Evolutionary conservation across 2,888 invertebrate species (phyloP).

Genomic region (Blera fallax): DNA sequence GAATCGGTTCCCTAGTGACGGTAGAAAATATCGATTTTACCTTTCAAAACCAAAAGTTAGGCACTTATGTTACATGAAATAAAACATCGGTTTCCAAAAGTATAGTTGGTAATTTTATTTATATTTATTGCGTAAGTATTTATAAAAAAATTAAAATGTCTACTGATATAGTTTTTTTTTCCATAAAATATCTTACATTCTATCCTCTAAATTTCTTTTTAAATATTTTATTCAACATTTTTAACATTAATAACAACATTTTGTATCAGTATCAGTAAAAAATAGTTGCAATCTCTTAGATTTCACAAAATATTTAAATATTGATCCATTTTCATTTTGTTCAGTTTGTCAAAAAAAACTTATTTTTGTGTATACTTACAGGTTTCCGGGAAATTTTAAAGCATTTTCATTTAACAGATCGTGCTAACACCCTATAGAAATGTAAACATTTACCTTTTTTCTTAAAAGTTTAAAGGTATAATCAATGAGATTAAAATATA

Average conservation of each 20-base stretch:
- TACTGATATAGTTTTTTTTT: slow-evolving; percentile 30
- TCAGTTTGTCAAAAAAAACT: not conserved
- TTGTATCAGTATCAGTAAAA: slow-evolving; percentile 50
- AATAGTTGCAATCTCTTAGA: slow-evolving; percentile 39
- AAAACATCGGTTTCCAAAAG: not conserved
- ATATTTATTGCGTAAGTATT: slow-evolving; percentile 20
- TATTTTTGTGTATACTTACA: slow-evolving; percentile 21
- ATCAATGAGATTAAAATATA: not conserved
- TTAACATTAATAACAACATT: slow-evolving; percentile 23
- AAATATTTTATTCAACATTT: not conserved
- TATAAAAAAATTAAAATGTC: slow-evolving; percentile 40
- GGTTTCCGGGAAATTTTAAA: slow-evolving; percentile 22
- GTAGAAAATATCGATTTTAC: too few relatives aligned
- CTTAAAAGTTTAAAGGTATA: not conserved
- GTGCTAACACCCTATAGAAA: not conserved
- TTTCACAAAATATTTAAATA: slow-evolving; percentile 31
- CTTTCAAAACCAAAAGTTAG: too few relatives aligned
- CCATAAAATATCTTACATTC: slow-evolving; percentile 25
- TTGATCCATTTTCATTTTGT: slow-evolving; percentile 56
- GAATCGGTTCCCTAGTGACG: too few relatives aligned
- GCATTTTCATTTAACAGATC: not conserved
- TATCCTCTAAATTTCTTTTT: not conserved
- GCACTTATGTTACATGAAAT: too few relatives aligned
- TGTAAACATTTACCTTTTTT: not conserved
- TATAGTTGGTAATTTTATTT: slow-evolving; percentile 22